Conservation (phyloP, 2,797 vertebrate species). For the Propithecus deckenii region DNA sequence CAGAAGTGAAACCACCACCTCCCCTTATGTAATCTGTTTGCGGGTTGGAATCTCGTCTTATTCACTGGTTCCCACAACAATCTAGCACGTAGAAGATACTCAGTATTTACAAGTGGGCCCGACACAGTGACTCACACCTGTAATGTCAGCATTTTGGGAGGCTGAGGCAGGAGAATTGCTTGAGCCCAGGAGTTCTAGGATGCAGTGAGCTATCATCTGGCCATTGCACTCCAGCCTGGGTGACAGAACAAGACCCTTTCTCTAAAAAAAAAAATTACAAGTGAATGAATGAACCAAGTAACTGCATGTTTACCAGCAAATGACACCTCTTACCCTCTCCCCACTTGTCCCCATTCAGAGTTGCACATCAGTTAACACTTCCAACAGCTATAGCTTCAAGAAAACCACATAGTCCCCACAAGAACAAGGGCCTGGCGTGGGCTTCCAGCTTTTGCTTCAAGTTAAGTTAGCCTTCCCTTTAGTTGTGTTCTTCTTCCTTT, state of each 20-base stretch:
- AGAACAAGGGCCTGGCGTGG: background rate
- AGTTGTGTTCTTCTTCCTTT: background rate
- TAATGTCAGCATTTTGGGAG: too few species aligned
- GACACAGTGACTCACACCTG: too few species aligned
- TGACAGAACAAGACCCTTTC: too few species aligned
- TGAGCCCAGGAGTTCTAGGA: too few species aligned
- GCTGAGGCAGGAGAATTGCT: too few species aligned
- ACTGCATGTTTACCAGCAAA: background rate
- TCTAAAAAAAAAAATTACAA: too few species aligned
- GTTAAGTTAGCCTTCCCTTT: background rate
- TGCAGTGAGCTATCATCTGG: too few species aligned
- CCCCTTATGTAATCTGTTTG: background rate
- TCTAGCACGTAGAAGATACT: background rate
- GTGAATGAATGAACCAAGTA: background rate
- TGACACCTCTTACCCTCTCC: background rate
- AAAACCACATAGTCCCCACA: background rate
- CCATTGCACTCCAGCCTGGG: too few species aligned
- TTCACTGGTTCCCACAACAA: background rate
- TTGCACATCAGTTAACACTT: background rate
- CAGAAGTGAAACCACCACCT: background rate
- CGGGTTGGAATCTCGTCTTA: background rate
- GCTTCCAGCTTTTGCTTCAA: background rate
- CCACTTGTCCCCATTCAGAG: background rate
- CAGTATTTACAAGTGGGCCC: background rate
- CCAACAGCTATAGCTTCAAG: background rate